These are phyloP conservation scores for Rhabdomys dilectus DNA, from an alignment of 2,113 vertebrate species.

Conservation along the genomic window DNA sequence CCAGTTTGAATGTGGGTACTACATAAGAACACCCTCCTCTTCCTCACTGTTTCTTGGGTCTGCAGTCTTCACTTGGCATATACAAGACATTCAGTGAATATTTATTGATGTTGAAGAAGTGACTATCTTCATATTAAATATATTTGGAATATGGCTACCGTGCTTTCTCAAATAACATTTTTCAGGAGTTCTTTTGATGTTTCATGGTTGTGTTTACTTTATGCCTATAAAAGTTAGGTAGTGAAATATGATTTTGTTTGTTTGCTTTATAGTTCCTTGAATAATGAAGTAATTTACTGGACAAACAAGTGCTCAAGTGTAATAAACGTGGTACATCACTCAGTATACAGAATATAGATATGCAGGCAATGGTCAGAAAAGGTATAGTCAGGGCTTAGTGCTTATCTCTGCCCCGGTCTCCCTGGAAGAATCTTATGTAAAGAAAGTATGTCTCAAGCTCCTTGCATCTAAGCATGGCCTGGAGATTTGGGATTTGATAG, in stretches of 20 bases:
- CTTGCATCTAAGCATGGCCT: not conserved
- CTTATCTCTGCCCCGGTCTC: not conserved
- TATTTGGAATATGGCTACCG: not conserved
- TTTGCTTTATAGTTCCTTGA: not conserved
- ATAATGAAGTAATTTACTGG: not conserved
- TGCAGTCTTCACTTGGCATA: not conserved
- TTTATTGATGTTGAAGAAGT: constrained; percentile 2
- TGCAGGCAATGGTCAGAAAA: not conserved
- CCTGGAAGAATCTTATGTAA: not conserved
- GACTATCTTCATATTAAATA: not conserved
- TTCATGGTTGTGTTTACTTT: constrained; percentile 4
- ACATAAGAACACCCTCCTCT: not conserved
- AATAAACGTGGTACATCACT: not conserved
- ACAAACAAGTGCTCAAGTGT: not conserved
- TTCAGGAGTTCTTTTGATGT: not conserved
- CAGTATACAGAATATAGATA: not conserved
- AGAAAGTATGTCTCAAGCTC: not conserved
- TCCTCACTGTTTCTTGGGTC: not conserved
- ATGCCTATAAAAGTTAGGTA: not conserved
- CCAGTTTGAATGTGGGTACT: not conserved
- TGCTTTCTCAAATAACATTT: constrained; percentile 16
- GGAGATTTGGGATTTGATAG: constrained; percentile 5
- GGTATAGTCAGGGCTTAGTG: not conserved
- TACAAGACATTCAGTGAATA: not conserved
- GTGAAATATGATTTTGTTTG: not conserved